Evolutionary conservation across 1,140 invertebrate genomes (phyloP).

Genomic region (Zaprionus capensis): DNA sequence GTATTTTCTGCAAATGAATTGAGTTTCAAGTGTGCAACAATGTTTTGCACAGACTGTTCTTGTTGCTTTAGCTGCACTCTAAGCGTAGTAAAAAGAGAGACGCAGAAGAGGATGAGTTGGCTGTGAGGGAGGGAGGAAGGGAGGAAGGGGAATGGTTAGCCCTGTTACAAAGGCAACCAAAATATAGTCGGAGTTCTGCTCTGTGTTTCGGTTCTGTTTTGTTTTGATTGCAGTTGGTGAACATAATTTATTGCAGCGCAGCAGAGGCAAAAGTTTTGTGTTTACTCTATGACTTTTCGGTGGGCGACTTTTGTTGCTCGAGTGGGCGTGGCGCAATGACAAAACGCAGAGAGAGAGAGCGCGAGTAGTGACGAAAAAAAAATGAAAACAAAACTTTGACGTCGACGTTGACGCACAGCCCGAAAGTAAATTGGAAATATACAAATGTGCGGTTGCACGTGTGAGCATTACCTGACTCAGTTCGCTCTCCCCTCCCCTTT

Average conservation of each 20-base stretch:
- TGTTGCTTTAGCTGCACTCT: slow-evolving; percentile 22
- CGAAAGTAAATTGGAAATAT: slow-evolving; percentile 61
- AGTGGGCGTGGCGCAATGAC: slow-evolving; percentile 19
- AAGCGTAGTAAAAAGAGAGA: slow-evolving; percentile 15
- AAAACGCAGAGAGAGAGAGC: slow-evolving; percentile 8
- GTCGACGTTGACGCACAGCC: slow-evolving; percentile 52
- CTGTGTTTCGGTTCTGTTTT: slow-evolving; percentile 31
- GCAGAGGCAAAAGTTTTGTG: slow-evolving; percentile 54
- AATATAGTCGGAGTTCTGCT: slow-evolving; percentile 47
- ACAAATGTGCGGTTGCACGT: slow-evolving; percentile 45
- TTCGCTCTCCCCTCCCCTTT: not conserved
- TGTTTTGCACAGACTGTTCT: slow-evolving; percentile 40
- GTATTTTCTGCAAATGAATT: slow-evolving; percentile 61
- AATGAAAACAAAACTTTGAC: slow-evolving; percentile 28
- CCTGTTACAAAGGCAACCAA: slow-evolving; percentile 10
- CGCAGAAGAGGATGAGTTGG: not conserved
- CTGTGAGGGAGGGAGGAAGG: not conserved
- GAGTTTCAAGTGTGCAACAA: slow-evolving; percentile 74
- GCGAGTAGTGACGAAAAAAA: slow-evolving; percentile 2
- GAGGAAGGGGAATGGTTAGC: not conserved
- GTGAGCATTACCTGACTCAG: slow-evolving; percentile 17
- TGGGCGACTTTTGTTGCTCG: not conserved
- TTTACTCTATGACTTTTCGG: slow-evolving; percentile 42
- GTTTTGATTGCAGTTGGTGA: slow-evolving; percentile 76
- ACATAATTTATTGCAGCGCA: slow-evolving; percentile 73